phyloP scores from a whole-genome alignment of 2,797 vertebrate species.

The Echeneis naucrates region DNA sequence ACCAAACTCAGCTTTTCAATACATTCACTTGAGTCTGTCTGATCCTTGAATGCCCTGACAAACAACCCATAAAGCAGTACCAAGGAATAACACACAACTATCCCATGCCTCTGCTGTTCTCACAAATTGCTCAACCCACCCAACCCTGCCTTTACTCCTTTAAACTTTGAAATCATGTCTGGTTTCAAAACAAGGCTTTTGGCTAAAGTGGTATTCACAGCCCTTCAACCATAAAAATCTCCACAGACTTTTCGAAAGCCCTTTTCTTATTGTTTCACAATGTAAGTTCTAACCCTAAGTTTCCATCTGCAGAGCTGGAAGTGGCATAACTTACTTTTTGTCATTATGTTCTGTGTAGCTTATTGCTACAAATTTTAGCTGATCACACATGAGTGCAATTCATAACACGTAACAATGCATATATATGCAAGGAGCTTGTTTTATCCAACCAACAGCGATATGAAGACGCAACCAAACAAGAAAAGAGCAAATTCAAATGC shows the following conservation, averaged over 20 bases:
- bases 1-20: not conserved
- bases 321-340: slow-evolving; percentile 4
- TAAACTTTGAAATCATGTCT: slow-evolving; percentile 4
- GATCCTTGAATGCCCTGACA: not conserved
- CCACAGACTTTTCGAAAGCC: not conserved
- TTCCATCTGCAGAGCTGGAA: not conserved
- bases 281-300: not conserved
- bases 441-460: not conserved
- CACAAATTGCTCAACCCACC: slow-evolving; percentile 12
- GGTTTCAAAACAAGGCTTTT: slow-evolving; percentile 19
- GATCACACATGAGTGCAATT: not conserved
- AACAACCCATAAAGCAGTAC: not conserved
- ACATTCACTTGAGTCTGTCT: slow-evolving; percentile 1
- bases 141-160: slow-evolving; percentile 18
- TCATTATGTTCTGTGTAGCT: not conserved
- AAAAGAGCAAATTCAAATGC: not conserved
- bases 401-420: not conserved
- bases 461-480: not conserved
- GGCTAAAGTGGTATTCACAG: not conserved
- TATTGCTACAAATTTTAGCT: not conserved
- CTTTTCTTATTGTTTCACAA: not conserved
- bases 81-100: not conserved
- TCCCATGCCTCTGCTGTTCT: not conserved
- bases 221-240: not conserved
- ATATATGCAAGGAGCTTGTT: not conserved